Base-by-base conservation (phyloP, 92 coral and sea anemone genomes). In the Porites divaricata region DNA sequence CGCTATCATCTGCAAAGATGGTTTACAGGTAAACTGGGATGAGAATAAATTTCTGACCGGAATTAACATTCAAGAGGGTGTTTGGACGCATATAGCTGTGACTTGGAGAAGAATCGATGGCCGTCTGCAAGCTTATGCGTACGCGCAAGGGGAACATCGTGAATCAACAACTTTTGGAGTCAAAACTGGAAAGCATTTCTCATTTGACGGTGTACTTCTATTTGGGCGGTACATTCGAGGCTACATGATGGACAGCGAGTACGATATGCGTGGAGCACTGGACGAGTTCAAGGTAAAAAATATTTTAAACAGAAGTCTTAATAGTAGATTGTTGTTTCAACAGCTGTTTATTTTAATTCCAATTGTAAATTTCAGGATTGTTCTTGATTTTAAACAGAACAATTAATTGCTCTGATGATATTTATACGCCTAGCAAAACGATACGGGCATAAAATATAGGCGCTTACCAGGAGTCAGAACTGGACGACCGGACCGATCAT, bases 31-130 rank as follows among this genome's bases (percentile, higher is more conserved):
- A 26, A 41, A 57, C 13, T 94, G 98, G 96, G 90, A 90, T 53
- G 83, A 71, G 13, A 58, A 95, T 45, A 72, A 22, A 65, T 75
- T 89, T 78, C 79, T 69, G 21, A 88, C 93, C 20, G 93, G 90
- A 53, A 79, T 96, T 25, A 88, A 88, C 67, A 76, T 96, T 26
- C 52, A 78, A 20, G 90, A 89, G 66, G 95, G 97, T 52, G 82
- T 91, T 28, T 96, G 99, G 99, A 75, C 92, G 21, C 96, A 96
- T 85, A 73, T 96, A 74, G 88, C 94, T 24, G 84, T 95, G 74
- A 90, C 99, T 12, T 96, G 99, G 99, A 89, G 99, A 64, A 87
- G 81, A 58, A 85, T 88, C 62, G 98, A 96, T 85, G 99, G 99
- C 74, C 94, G 98, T 67, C 84, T 96, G 66, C 89, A 93, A 51